Percentiles rank a stretch among this genome's conserved stretches.
These are phyloP conservation scores for Trichonephila inaurata DNA, from an alignment of 1,140 invertebrate genomes.

Conservation along the genomic window DNA sequence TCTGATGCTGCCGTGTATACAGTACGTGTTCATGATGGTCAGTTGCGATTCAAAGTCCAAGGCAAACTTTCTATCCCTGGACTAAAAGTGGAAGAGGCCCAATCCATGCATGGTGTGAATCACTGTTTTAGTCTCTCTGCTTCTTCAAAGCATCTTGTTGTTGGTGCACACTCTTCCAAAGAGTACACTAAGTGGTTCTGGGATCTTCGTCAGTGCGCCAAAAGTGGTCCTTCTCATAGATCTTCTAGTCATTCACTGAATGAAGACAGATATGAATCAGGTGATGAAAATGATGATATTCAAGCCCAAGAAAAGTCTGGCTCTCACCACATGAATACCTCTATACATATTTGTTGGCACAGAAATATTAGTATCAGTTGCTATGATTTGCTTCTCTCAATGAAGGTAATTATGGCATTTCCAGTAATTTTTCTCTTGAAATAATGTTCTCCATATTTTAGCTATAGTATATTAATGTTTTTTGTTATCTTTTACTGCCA, in stretches of 20 bases:
- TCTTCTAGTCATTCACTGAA: slow-evolving; percentile 17
- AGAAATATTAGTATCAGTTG: slow-evolving; percentile 92
- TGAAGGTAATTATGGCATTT: slow-evolving; percentile 84
- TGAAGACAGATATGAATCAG: not conserved
- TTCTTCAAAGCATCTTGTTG: slow-evolving; percentile 87
- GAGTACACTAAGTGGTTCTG: slow-evolving; percentile 14
- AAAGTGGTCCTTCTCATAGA: not conserved
- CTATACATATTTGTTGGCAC: slow-evolving; percentile 98
- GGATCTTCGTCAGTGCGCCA: not conserved
- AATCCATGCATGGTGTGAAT: slow-evolving; percentile 84
- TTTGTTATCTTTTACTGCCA: no score
- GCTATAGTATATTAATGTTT: no score
- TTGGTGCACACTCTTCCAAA: slow-evolving; percentile 28
- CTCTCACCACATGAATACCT: slow-evolving; percentile 88
- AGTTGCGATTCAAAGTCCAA: slow-evolving; percentile 91
- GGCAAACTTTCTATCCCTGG: slow-evolving; percentile 90
- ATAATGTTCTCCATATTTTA: no score
- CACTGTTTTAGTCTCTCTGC: slow-evolving; percentile 88
- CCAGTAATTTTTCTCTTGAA: no score
- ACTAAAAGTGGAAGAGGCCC: slow-evolving; percentile 90
- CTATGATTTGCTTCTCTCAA: slow-evolving; percentile 89
- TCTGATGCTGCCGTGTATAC: slow-evolving; percentile 93
- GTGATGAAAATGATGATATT: not conserved
- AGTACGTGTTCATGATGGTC: slow-evolving; percentile 87
- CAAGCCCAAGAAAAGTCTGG: not conserved